phyloP scores from a whole-genome alignment of 2,113 vertebrate species.

The Grantiella picta region DNA sequence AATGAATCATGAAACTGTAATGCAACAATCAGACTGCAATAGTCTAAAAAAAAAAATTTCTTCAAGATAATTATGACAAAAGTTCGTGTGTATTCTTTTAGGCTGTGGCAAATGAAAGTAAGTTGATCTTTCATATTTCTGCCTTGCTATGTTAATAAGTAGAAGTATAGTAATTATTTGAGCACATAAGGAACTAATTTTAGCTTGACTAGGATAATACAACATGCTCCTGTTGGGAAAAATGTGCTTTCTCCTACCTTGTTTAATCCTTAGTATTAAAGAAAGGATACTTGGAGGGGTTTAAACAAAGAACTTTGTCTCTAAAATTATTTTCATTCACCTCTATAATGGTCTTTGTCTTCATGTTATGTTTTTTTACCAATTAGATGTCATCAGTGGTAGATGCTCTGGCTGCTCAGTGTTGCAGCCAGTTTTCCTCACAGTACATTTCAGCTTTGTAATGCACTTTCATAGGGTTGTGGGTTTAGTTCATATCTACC shows the following conservation, averaged over 20 bases:
- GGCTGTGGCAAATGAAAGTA: neutral
- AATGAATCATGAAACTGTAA: neutral
- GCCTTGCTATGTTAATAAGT: neutral
- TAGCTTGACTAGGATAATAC: neutral
- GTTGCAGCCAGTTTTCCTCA: neutral
- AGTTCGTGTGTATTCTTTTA: neutral
- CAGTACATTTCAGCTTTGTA: neutral
- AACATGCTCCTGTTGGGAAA: neutral
- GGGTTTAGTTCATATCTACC: neutral
- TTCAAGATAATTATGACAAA: neutral
- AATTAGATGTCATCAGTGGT: neutral
- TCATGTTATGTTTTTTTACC: neutral
- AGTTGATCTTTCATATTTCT: neutral
- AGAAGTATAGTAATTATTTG: neutral
- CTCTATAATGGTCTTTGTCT: neutral
- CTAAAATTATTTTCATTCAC: neutral
- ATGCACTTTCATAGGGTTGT: neutral
- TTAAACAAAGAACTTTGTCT: neutral
- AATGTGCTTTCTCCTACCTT: neutral
- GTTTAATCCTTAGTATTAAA: neutral
- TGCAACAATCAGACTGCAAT: neutral
- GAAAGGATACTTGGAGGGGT: accelerated
- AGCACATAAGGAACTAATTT: neutral
- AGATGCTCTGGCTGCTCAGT: neutral
- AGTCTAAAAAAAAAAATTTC: neutral